A percentile compares a stretch with the other conserved stretches of the same genome.
Evolutionary conservation across 1,140 invertebrate genomes (phyloP).

Genomic region (Neelides sp.): DNA sequence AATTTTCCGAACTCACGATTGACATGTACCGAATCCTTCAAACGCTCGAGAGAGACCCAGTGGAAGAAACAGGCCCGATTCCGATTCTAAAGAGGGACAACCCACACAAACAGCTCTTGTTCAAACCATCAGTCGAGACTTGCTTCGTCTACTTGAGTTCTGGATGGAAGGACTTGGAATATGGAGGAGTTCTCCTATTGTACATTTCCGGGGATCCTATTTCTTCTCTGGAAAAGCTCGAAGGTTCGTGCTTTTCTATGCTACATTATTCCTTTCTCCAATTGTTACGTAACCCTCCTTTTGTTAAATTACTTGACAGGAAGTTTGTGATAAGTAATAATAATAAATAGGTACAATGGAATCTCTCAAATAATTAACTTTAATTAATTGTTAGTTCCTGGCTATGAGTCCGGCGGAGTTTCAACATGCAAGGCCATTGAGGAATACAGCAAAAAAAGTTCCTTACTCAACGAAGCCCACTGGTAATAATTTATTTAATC

Average conservation of each 20-base stretch:
- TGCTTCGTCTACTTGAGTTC: slow-evolving; percentile 85
- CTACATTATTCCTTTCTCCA: too few relatives aligned
- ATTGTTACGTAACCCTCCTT: too few relatives aligned
- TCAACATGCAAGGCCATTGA: slow-evolving; percentile 73
- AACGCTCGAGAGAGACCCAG: slow-evolving; percentile 77
- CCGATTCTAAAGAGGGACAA: slow-evolving; percentile 57
- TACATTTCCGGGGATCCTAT: slow-evolving; percentile 76
- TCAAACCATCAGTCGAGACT: slow-evolving; percentile 88
- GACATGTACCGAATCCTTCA: slow-evolving; percentile 98
- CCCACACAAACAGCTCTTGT: slow-evolving; percentile 92
- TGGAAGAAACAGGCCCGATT: neutral
- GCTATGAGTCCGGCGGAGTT: slow-evolving; percentile 83
- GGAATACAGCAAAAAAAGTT: slow-evolving; percentile 48
- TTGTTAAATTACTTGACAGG: too few relatives aligned
- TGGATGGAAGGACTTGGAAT: slow-evolving; percentile 81
- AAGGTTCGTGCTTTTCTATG: too few relatives aligned
- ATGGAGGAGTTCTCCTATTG: slow-evolving; percentile 68
- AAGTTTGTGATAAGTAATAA: too few relatives aligned
- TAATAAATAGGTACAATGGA: too few relatives aligned
- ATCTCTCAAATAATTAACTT: too few relatives aligned
- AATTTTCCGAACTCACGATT: slow-evolving; percentile 92
- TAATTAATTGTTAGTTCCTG: slow-evolving; percentile 49
- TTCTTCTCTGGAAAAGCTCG: too few relatives aligned
- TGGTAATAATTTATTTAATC: slow-evolving; percentile 37
- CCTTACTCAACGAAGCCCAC: slow-evolving; percentile 63